Evolutionary conservation across 2,888 invertebrate genomes (phyloP), one percentile per base, ranked within the genome.

Genomic region (Eucriotettix oculatus): DNA sequence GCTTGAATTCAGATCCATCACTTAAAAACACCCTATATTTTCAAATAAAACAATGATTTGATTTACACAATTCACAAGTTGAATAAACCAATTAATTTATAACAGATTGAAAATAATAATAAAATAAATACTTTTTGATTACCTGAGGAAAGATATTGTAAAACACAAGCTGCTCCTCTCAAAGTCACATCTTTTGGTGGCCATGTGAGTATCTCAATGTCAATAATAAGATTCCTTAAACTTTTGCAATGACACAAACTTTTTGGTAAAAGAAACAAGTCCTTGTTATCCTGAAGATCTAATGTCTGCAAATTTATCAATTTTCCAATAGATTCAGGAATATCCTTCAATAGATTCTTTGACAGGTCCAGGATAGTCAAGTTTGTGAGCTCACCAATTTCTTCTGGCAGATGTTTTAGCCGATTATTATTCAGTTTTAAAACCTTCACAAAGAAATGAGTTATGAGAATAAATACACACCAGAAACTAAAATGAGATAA

Each of bases 341-440:
- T 72, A 62, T 72, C 72, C 69, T 78, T 81, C 57, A 90, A 73
- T 66, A 76, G 77, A 74, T 91, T 91, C 67, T 79, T 77, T 42
- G 88, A 85, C 44, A 85, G 73, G 78, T 90, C 83, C 62, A 90
- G 74, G 65, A 84, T 74, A 71, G 79, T 78, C 64, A 91, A 76
- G 65, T 79, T 78, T 64, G 74, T 74, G 67, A 90, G 74, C 63
- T 76, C 73, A 66, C 83, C 79, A 68, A 91, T 79, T 64, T 79
- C 78, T 62, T 82, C 79, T 64, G 90, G 89, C 70, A 92, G 74
- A 67, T 74, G 74, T 69, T 80, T 81, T 61, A 91, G 71, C 63
- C 77, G 77, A 77, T 91, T 91, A 69, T 84, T 77, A 69, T 84
- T 84, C 64, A 88, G 67, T 74, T 88, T 82, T 62, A 91, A 74